These are phyloP conservation scores for Apaloderma vittatum DNA, from an alignment of 2,113 vertebrate species.

Conservation along the genomic window DNA sequence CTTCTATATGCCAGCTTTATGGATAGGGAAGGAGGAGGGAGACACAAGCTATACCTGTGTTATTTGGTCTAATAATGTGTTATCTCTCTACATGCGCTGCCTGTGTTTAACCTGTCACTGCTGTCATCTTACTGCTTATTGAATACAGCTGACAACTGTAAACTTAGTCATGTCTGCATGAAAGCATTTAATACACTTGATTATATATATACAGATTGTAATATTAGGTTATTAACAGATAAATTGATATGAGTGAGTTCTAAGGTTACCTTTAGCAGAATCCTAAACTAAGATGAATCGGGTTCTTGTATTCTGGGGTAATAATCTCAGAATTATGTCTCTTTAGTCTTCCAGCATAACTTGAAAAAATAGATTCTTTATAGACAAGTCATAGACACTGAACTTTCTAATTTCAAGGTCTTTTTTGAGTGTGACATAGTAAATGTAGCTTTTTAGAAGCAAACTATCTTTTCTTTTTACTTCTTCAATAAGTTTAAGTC, in stretches of 20 bases:
- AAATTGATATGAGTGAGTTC: conserved; percentile 47
- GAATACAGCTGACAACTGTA: conserved; percentile 44
- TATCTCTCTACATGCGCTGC: neutral
- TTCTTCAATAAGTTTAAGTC: neutral
- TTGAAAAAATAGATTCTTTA: neutral
- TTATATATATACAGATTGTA: neutral
- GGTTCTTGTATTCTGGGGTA: neutral
- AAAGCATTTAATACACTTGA: neutral
- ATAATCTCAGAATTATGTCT: neutral
- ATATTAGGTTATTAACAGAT: conserved; percentile 39
- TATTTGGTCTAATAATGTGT: neutral
- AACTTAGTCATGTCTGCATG: conserved; percentile 21
- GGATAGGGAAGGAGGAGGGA: neutral
- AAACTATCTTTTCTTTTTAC: neutral
- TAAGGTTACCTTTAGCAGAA: conserved; percentile 26
- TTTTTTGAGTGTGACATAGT: neutral
- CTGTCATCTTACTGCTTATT: conserved; percentile 24
- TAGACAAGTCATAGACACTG: neutral
- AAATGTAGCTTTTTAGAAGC: neutral
- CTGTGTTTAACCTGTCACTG: conserved; percentile 51
- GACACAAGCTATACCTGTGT: neutral
- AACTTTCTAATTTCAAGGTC: neutral
- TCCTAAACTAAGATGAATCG: neutral
- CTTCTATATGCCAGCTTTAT: neutral
- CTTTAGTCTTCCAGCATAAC: neutral